phyloP scores from a whole-genome alignment of 2,113 vertebrate genomes.

The Rutilus rutilus region DNA sequence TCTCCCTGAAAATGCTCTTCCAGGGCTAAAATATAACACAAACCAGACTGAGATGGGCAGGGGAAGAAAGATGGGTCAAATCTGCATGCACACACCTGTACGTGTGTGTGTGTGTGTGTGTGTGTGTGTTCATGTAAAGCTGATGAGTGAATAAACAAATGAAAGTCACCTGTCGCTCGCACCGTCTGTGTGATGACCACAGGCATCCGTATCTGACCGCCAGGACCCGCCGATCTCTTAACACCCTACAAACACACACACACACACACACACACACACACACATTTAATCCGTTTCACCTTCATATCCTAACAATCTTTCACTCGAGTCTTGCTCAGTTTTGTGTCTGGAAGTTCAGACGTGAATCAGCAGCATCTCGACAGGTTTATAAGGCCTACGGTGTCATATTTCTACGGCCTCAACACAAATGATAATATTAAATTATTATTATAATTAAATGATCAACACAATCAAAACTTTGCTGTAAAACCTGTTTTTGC shows the following conservation, averaged over 20 bases:
- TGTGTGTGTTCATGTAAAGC: not conserved
- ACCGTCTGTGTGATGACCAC: constrained; percentile 83
- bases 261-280: too few species aligned
- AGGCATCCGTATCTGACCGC: constrained; percentile 83
- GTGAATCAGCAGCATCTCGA: not conserved
- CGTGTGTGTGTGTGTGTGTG: too few species aligned
- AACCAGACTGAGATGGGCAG: constrained; percentile 69
- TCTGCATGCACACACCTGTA: constrained; percentile 66
- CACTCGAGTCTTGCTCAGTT: not conserved
- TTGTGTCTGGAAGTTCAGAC: not conserved
- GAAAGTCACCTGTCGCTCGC: constrained; percentile 77
- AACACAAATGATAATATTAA: too few species aligned
- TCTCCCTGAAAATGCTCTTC: constrained; percentile 73
- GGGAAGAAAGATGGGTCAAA: constrained; percentile 68
- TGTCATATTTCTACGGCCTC: not conserved
- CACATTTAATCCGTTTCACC: not conserved
- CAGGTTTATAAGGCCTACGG: not conserved
- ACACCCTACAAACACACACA: constrained; percentile 68
- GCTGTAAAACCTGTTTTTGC: too few species aligned
- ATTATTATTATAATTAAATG: too few species aligned
- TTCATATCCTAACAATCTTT: not conserved
- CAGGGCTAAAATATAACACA: constrained; percentile 78
- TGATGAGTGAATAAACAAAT: not conserved
- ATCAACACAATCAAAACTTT: too few species aligned
- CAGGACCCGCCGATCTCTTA: constrained; percentile 75